Percentiles rank a stretch among this genome's conserved stretches.
phyloP scores from a whole-genome alignment of 2,888 invertebrate genomes.

The Luperina nickerlii region DNA sequence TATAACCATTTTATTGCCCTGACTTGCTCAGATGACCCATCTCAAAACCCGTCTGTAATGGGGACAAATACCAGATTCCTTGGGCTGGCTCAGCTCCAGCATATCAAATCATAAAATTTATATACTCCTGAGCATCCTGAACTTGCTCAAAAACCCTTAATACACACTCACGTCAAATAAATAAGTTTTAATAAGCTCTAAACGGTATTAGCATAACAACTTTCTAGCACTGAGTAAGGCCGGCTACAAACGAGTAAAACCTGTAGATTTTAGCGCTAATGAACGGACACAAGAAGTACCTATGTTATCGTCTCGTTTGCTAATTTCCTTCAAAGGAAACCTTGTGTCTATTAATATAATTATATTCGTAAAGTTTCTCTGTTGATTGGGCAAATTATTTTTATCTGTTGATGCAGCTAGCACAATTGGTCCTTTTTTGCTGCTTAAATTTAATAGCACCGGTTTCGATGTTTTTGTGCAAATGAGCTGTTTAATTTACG shows the following conservation, averaged over 20 bases:
- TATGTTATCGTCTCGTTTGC: conserved; percentile 24
- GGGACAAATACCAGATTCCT: conserved; percentile 22
- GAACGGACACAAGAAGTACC: conserved; percentile 34
- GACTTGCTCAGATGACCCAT: conserved; percentile 5
- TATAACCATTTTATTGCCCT: conserved; percentile 1
- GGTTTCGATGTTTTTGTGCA: background rate
- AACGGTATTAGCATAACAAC: conserved; percentile 56
- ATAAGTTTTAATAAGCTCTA: conserved; percentile 26
- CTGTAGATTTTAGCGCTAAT: conserved; percentile 45
- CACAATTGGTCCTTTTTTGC: conserved; percentile 11
- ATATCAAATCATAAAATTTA: background rate
- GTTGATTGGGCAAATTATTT: conserved; percentile 11
- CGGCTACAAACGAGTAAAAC: conserved; percentile 44
- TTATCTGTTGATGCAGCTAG: background rate
- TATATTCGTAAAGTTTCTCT: conserved; percentile 42
- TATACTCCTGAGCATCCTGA: background rate
- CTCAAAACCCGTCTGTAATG: conserved; percentile 1
- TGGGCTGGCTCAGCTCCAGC: background rate
- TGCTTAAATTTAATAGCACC: background rate
- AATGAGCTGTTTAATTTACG: background rate
- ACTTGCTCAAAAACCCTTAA: conserved; percentile 1
- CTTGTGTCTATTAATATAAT: conserved; percentile 40
- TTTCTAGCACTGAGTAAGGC: conserved; percentile 51
- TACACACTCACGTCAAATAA: background rate
- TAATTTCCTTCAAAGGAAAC: conserved; percentile 47